Evolutionary conservation across 2,888 invertebrate species (phyloP), one percentile per base, ranked within the genome.

Genomic region (Holacanthella duospinosa): DNA sequence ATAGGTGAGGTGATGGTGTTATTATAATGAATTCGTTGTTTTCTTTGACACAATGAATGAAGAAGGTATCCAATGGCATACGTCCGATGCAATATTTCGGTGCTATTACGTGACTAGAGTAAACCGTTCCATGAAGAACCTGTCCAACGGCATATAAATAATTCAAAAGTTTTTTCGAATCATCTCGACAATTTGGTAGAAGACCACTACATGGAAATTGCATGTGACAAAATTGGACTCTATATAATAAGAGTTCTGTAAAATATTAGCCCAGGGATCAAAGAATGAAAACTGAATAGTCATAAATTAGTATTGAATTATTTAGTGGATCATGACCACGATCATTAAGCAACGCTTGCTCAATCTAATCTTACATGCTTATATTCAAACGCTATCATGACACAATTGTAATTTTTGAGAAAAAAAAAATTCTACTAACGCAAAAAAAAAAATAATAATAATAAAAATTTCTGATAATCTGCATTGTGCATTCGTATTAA

Each of bases 161-260:
- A 48, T 48, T 48, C 48, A 48, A 36, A n/a, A n/a, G 36, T 16
- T 6, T 36, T 16, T 36, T 36, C 36, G 36, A n/a, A n/a, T 48
- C 48, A 48, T 48, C 48, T 48, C 48, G 48, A 48, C 48, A 48
- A 48, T 48, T 48, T 48, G 48, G 48, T n/a, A 21, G 48, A 21
- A 16, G 9, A 36, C 9, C 36, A 9, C 36, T 36, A 36, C 36
- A 6, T 36, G 6, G 9, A 36, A 36, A 36, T 36, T 36, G 36
- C 36, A 36, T 16, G 36, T 9, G 36, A 16, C 36, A 36, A 36
- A 36, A 36, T 36, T 6, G n/a, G n/a, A n/a, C n/a, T n/a, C n/a
- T n/a, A n/a, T 36, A 16, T 9, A 36, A 36, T 36, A 16, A 36
- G 36, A 16, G 36, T 36, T 9, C n/a, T n/a, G 36, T 36, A 9